phyloP scores from a whole-genome alignment of 2,797 vertebrate species.

The Enteromius viviparus region DNA sequence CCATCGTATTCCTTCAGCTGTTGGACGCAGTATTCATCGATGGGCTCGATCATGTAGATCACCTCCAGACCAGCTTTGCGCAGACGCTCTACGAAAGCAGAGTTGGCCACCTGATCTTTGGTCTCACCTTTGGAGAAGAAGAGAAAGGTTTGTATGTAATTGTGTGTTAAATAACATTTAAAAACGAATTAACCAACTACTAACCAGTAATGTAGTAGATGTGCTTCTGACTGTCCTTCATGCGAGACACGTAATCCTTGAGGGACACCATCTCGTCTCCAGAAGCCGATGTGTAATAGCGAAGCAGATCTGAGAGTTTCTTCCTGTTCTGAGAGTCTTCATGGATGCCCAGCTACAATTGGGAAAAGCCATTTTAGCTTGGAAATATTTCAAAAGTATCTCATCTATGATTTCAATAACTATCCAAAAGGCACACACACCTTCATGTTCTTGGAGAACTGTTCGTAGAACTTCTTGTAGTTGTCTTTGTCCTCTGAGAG shows the following conservation, averaged over 20 bases:
- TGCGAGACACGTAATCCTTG: conserved; percentile 87
- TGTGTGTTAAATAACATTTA: accelerated
- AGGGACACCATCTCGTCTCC: conserved; percentile 90
- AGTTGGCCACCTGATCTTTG: conserved; percentile 97
- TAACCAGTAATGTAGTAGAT: conserved; percentile 89
- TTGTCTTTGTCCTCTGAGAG: conserved; percentile 88
- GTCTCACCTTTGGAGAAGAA: conserved; percentile 84
- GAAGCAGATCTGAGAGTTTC: conserved; percentile 82
- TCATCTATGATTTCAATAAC: neutral
- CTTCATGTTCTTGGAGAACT: conserved; percentile 92
- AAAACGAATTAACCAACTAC: neutral
- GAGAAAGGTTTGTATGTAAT: conserved; percentile 15
- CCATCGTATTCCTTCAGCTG: conserved; percentile 96
- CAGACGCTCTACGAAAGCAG: conserved; percentile 93
- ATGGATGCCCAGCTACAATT: conserved; percentile 83
- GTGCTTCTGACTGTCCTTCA: conserved; percentile 91
- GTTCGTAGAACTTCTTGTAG: conserved; percentile 88
- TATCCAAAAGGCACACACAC: conserved; percentile 63
- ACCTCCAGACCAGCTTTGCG: conserved; percentile 94
- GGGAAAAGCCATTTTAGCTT: neutral
- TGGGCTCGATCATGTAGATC: conserved; percentile 98
- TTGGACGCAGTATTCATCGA: conserved; percentile 97
- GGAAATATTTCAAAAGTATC: neutral
- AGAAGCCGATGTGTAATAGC: conserved; percentile 86
- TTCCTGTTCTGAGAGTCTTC: conserved; percentile 90